These are phyloP conservation scores for Hylia prasina DNA, from an alignment of 2,113 vertebrate species.

Conservation along the genomic window DNA sequence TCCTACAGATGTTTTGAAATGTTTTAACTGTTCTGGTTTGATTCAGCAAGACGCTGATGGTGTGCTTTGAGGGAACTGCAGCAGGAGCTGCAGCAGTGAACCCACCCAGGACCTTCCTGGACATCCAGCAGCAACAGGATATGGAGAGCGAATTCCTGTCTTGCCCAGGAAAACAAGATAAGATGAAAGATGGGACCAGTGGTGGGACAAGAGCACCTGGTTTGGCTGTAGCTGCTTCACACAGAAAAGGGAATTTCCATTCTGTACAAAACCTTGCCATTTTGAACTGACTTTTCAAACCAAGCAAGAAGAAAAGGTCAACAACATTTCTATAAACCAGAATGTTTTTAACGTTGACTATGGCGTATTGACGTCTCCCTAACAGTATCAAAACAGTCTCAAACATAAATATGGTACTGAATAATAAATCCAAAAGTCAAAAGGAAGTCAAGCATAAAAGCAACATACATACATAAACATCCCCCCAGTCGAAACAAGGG, in stretches of 20 bases:
- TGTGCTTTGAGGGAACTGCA: not conserved
- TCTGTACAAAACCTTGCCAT: not conserved
- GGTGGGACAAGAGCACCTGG: not conserved
- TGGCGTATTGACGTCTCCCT: conserved; percentile 25
- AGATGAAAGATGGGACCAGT: not conserved
- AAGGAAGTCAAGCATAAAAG: conserved; percentile 5
- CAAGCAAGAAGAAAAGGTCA: conserved; percentile 41
- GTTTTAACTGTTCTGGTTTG: not conserved
- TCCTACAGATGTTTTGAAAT: conserved; percentile 38
- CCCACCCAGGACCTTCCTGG: not conserved
- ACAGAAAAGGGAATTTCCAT: conserved; percentile 14
- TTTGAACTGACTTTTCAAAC: conserved; percentile 44
- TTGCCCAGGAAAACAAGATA: not conserved
- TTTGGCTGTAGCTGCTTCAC: not conserved
- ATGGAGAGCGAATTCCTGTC: not conserved
- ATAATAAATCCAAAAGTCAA: conserved; percentile 11
- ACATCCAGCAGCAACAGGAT: not conserved
- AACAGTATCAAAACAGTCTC: conserved; percentile 24
- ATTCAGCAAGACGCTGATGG: not conserved
- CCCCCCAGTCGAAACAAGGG: not conserved
- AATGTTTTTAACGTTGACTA: conserved; percentile 26
- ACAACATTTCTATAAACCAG: conserved; percentile 27
- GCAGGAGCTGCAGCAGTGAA: not conserved
- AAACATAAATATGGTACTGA: not conserved
- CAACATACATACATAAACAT: not conserved